A percentile compares a stretch with the other conserved stretches of the same genome.
Evolutionary conservation across 2,797 vertebrate genomes (phyloP).

Genomic region (Cyprinella venusta): DNA sequence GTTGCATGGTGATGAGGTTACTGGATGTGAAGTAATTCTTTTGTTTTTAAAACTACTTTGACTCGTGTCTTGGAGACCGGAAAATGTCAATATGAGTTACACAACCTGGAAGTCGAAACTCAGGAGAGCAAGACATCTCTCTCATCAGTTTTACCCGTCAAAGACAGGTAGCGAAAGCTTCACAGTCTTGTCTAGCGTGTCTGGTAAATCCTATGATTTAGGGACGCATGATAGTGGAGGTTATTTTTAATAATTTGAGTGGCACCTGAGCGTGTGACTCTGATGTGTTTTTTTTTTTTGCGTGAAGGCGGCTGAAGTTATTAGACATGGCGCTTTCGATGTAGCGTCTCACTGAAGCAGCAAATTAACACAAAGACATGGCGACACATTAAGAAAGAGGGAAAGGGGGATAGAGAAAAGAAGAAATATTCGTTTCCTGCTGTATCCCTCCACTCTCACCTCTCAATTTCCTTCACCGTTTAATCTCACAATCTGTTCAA

Average conservation of each 20-base stretch:
- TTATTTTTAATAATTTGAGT: slow-evolving; percentile 79
- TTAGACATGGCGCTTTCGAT: slow-evolving; percentile 79
- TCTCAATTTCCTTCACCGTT: slow-evolving; percentile 22
- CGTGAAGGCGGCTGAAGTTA: slow-evolving; percentile 70
- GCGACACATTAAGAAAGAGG: slow-evolving; percentile 68
- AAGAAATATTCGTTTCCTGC: not conserved
- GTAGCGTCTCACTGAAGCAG: slow-evolving; percentile 85
- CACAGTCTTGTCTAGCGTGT: not conserved
- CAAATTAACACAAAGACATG: slow-evolving; percentile 83
- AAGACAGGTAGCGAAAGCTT: not conserved
- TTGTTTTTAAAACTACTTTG: not conserved
- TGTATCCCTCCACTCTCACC: slow-evolving; percentile 1
- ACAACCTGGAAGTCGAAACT: not conserved
- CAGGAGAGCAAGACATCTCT: not conserved
- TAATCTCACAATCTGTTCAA: slow-evolving; percentile 39
- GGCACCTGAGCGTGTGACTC: slow-evolving; percentile 71
- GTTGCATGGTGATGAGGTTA: not conserved
- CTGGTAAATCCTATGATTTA: slow-evolving; percentile 62
- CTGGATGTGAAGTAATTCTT: not conserved
- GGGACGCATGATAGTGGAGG: slow-evolving; percentile 71
- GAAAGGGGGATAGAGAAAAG: not conserved
- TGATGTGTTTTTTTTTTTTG: slow-evolving; percentile 64
- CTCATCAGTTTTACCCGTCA: not conserved
- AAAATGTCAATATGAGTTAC: not conserved
- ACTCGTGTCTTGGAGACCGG: not conserved